phyloP scores from a whole-genome alignment of 2,888 invertebrate genomes.

The Yponomeuta sedellus region DNA sequence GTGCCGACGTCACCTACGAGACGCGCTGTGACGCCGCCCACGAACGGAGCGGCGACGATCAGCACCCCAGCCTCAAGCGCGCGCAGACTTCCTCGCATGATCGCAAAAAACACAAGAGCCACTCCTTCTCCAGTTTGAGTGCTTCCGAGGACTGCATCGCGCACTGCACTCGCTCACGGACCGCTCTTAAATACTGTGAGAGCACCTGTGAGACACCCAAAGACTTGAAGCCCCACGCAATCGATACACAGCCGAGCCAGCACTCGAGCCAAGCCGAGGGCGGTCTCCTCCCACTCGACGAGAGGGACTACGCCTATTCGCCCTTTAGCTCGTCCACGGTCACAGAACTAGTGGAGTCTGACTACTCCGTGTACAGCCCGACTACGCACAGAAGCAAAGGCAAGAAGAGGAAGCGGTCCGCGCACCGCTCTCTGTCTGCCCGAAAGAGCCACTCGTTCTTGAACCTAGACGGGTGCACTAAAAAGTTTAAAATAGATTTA shows the following conservation, averaged over 20 bases:
- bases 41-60: slow-evolving; percentile 52
- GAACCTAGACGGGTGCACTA: slow-evolving; percentile 54
- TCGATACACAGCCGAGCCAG: neutral
- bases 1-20: slow-evolving; percentile 68
- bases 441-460: slow-evolving; percentile 55
- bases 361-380: slow-evolving; percentile 70
- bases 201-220: slow-evolving; percentile 53
- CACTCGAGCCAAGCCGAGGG: slow-evolving; percentile 39
- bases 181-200: slow-evolving; percentile 64
- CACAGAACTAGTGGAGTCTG: slow-evolving; percentile 67
- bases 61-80: slow-evolving; percentile 44
- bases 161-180: slow-evolving; percentile 67
- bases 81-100: slow-evolving; percentile 63
- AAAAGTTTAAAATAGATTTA: slow-evolving; percentile 74
- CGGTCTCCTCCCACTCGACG: slow-evolving; percentile 67
- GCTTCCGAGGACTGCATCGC: slow-evolving; percentile 62
- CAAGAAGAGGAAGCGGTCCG: slow-evolving; percentile 65
- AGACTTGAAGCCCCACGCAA: slow-evolving; percentile 15
- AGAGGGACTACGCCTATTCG: slow-evolving; percentile 69
- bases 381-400: slow-evolving; percentile 60
- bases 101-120: slow-evolving; percentile 56
- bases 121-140: slow-evolving; percentile 36
- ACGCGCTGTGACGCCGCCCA: slow-evolving; percentile 57
- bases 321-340: slow-evolving; percentile 71
- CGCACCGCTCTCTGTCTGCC: slow-evolving; percentile 57